phyloP scores from a whole-genome alignment of 2,797 vertebrate genomes.

The Limnodromus scolopaceus region DNA sequence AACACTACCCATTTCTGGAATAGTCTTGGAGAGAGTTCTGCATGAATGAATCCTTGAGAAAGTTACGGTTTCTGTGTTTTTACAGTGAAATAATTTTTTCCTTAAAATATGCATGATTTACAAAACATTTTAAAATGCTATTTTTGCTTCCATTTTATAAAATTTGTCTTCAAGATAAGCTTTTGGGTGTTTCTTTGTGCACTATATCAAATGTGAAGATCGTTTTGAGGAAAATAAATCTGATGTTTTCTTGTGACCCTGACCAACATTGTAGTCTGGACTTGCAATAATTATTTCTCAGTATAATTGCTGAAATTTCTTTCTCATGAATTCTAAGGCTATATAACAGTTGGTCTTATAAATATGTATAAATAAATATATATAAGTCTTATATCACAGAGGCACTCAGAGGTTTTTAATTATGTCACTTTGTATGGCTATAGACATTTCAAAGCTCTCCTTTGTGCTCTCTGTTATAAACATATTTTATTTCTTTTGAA shows the following conservation, averaged over 20 bases:
- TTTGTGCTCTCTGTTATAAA: slow-evolving; percentile 93
- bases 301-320: slow-evolving; percentile 42
- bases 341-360: slow-evolving; percentile 55
- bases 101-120: not conserved
- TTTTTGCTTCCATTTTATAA: slow-evolving; percentile 23
- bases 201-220: not conserved
- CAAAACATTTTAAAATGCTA: slow-evolving; percentile 18
- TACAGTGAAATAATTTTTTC: slow-evolving; percentile 42
- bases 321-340: slow-evolving; percentile 59
- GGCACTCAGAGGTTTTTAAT: slow-evolving; percentile 91
- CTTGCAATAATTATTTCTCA: slow-evolving; percentile 63
- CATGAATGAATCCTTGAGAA: slow-evolving; percentile 41
- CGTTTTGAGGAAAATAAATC: slow-evolving; percentile 3
- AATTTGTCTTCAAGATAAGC: not conserved
- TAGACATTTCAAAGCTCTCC: slow-evolving; percentile 92
- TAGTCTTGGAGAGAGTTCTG: slow-evolving; percentile 25
- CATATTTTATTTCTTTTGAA: slow-evolving; percentile 93
- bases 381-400: slow-evolving; percentile 87
- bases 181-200: not conserved
- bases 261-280: not conserved
- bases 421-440: slow-evolving; percentile 92
- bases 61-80: not conserved
- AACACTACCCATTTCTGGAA: slow-evolving; percentile 39
- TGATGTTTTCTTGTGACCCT: slow-evolving; percentile 4
- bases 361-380: slow-evolving; percentile 71